These are phyloP conservation scores for Thecophora atra DNA, from an alignment of 2,888 invertebrate genomes.

Conservation along the genomic window DNA sequence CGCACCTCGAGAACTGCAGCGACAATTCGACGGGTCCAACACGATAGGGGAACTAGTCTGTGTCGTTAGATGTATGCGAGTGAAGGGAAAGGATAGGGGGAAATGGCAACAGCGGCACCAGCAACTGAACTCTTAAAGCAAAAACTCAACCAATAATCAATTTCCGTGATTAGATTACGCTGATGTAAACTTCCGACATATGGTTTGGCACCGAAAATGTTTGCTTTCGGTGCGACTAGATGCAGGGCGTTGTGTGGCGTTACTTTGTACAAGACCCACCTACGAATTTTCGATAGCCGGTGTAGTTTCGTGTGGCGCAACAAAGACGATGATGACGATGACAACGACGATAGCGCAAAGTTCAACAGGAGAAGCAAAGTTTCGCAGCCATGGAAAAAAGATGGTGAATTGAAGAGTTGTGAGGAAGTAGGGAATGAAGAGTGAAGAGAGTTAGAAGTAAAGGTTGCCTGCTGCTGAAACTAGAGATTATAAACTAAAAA, in stretches of 20 bases:
- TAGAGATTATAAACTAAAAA: too few relatives aligned
- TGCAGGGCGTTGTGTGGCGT: neutral
- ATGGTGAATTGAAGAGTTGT: too few relatives aligned
- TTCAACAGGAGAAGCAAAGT: too few relatives aligned
- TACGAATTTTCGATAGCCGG: neutral
- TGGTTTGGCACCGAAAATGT: constrained; percentile 53
- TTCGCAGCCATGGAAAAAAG: too few relatives aligned
- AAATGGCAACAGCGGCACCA: neutral
- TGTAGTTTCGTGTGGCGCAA: neutral
- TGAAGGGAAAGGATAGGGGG: neutral
- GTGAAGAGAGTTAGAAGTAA: too few relatives aligned
- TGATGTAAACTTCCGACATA: constrained; percentile 55
- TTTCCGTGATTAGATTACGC: constrained; percentile 59
- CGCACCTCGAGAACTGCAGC: neutral
- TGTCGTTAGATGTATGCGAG: neutral
- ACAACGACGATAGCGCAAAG: too few relatives aligned
- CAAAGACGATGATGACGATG: too few relatives aligned
- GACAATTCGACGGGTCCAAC: neutral
- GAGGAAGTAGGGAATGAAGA: too few relatives aligned
- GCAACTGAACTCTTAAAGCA: constrained; percentile 11
- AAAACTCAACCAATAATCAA: constrained; percentile 55
- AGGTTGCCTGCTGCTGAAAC: too few relatives aligned
- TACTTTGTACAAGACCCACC: neutral
- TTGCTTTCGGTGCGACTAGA: constrained; percentile 22
- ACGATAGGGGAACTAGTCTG: neutral